phyloP scores from a whole-genome alignment of 2,797 vertebrate species.

The Sciurus carolinensis region DNA sequence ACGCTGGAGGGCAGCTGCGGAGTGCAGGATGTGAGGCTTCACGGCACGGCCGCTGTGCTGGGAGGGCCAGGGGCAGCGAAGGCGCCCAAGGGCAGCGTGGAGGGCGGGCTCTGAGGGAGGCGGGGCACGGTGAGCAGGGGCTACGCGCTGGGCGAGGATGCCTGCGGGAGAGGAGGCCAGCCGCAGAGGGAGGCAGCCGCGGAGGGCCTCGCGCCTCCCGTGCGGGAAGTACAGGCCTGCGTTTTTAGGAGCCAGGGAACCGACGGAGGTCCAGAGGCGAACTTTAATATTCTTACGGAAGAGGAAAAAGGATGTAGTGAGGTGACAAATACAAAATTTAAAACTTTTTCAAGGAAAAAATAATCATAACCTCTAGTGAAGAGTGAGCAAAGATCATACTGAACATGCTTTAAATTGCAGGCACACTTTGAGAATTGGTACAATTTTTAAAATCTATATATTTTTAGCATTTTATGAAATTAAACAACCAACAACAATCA shows the following conservation, averaged over 20 bases:
- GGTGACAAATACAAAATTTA: background rate
- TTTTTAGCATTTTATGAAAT: slow-evolving; percentile 15
- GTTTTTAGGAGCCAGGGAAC: background rate
- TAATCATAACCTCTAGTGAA: background rate
- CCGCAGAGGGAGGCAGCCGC: too few relatives aligned
- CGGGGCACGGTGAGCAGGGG: too few relatives aligned
- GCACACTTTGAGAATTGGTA: background rate
- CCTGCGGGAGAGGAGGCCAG: too few relatives aligned
- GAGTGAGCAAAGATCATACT: background rate
- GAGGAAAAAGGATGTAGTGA: background rate
- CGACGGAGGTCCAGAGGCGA: background rate
- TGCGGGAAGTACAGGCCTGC: too few relatives aligned
- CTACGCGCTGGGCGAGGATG: too few relatives aligned
- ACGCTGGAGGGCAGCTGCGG: too few relatives aligned
- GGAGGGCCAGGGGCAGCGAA: too few relatives aligned
- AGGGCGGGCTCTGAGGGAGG: too few relatives aligned
- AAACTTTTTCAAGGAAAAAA: background rate
- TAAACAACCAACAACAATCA: background rate
- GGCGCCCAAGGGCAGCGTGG: too few relatives aligned
- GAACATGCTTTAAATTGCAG: background rate
- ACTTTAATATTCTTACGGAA: background rate
- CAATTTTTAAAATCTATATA: background rate
- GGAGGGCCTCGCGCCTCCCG: too few relatives aligned
- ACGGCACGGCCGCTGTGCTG: too few relatives aligned
- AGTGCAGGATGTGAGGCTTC: too few relatives aligned